These are phyloP conservation scores for Gymnorhina tibicen DNA, from an alignment of 2,113 vertebrate species.

Conservation along the genomic window DNA sequence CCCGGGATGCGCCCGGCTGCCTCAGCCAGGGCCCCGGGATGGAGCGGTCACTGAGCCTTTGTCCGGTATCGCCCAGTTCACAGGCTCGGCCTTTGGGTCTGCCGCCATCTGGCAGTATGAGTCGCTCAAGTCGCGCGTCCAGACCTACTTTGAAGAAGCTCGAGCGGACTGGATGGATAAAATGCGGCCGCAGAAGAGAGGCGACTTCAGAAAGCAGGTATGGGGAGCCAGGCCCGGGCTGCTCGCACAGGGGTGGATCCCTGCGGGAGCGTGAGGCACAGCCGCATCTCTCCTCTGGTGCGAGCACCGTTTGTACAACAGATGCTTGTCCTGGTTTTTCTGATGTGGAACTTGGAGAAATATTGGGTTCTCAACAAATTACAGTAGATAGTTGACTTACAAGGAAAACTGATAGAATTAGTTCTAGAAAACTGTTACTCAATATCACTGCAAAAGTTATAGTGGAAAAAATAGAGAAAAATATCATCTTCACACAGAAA, in stretches of 20 bases:
- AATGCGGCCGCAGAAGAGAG: slow-evolving; percentile 84
- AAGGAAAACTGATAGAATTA: neutral
- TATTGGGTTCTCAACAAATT: neutral
- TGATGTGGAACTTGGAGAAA: neutral
- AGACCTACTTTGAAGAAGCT: slow-evolving; percentile 84
- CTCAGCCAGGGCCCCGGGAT: neutral
- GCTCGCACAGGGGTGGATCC: fast-evolving
- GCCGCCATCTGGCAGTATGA: slow-evolving; percentile 98
- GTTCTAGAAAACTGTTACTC: neutral
- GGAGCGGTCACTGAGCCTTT: neutral
- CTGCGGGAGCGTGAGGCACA: fast-evolving
- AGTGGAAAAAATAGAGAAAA: neutral
- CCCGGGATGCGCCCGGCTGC: neutral
- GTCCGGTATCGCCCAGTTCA: slow-evolving; percentile 76
- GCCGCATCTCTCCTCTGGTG: fast-evolving
- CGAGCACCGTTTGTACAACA: fast-evolving
- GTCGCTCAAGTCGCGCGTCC: slow-evolving; percentile 85
- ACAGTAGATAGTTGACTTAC: neutral
- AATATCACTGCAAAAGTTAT: neutral
- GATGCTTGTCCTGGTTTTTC: neutral
- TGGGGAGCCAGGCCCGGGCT: fast-evolving
- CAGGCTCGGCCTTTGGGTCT: slow-evolving; percentile 88
- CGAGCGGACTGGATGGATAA: slow-evolving; percentile 88
- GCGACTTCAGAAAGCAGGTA: slow-evolving; percentile 88
- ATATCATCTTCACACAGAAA: neutral